Evolutionary conservation across 2,113 vertebrate species (phyloP).

Genomic region (Cochlearius cochlearius): DNA sequence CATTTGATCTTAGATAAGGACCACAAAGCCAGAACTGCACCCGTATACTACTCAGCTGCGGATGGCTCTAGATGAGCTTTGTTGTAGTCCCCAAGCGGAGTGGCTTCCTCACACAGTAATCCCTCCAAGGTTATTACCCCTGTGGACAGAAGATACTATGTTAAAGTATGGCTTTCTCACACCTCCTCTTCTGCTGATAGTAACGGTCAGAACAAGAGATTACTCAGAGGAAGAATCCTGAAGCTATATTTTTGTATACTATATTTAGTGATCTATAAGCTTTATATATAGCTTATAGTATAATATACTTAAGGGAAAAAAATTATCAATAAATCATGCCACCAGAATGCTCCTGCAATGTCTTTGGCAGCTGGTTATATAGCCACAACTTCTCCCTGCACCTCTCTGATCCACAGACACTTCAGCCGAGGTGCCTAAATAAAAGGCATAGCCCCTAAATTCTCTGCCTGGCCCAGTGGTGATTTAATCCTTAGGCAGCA

Average conservation of each 20-base stretch:
- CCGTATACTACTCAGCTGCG: background rate
- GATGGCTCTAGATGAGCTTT: background rate
- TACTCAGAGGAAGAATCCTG: background rate
- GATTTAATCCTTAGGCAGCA: background rate
- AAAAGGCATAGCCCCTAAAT: background rate
- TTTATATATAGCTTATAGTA: background rate
- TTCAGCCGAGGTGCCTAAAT: background rate
- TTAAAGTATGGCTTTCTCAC: background rate
- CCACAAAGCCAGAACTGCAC: background rate
- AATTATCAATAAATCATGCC: background rate
- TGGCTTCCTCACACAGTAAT: background rate
- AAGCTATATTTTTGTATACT: background rate
- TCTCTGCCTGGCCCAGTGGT: background rate
- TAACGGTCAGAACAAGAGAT: background rate
- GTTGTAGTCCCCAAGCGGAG: background rate
- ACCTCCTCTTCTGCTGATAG: background rate
- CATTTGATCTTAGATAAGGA: background rate
- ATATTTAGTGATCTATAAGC: background rate
- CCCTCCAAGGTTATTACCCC: background rate
- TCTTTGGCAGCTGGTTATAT: background rate
- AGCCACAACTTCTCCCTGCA: background rate
- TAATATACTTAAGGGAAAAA: background rate
- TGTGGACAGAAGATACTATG: background rate
- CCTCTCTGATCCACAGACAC: background rate
- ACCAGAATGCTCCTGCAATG: background rate